Conservation (phyloP, 1,140 invertebrate genomes). For the Steinernema feltiae region DNA sequence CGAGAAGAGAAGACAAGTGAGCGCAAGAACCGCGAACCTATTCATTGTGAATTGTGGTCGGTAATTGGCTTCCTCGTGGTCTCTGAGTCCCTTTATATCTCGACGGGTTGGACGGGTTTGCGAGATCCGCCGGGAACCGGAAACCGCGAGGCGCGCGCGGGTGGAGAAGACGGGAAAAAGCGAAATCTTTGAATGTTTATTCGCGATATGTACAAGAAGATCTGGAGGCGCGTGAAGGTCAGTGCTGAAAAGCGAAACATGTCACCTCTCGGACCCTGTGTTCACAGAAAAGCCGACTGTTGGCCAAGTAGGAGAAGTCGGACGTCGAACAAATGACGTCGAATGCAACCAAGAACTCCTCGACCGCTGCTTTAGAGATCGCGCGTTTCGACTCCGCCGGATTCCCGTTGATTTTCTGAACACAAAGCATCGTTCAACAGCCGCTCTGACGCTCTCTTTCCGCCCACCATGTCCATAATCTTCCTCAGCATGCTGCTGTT, state of each 20-base stretch:
- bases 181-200: neutral
- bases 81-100: neutral
- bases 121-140: slow-evolving; percentile 4
- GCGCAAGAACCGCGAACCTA: slow-evolving; percentile 18
- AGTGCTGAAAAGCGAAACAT: slow-evolving; percentile 38
- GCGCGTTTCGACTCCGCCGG: neutral
- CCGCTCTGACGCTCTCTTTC: neutral
- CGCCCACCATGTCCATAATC: slow-evolving; percentile 21
- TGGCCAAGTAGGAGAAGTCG: slow-evolving; percentile 39
- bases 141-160: neutral
- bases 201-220: neutral
- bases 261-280: slow-evolving; percentile 36
- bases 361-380: neutral
- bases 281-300: slow-evolving; percentile 35
- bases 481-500: slow-evolving; percentile 27
- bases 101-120: neutral
- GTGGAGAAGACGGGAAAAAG: neutral
- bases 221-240: neutral
- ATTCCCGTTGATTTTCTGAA: neutral
- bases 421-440: neutral
- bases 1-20: slow-evolving; percentile 13
- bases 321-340: slow-evolving; percentile 37
- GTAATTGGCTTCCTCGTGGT: slow-evolving; percentile 6
- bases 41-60: slow-evolving; percentile 12
- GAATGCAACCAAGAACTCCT: slow-evolving; percentile 21